These are phyloP conservation scores for Alloplasta piceator DNA, from an alignment of 2,888 invertebrate genomes.

Conservation along the genomic window DNA sequence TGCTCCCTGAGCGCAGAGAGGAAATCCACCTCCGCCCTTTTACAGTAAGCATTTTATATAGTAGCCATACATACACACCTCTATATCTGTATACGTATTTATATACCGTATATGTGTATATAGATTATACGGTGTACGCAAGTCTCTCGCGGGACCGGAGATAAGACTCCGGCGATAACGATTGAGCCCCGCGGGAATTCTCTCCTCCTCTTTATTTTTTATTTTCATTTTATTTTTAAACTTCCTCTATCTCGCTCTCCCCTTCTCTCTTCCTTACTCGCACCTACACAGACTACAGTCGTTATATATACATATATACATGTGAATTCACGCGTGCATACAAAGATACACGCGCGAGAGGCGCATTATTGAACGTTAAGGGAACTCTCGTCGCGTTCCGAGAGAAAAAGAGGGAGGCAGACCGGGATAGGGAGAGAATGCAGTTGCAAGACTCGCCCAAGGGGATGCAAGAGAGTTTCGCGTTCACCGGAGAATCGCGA, in stretches of 20 bases:
- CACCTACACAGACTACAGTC: conserved; percentile 5
- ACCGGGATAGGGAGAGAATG: not conserved
- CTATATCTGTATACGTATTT: conserved; percentile 4
- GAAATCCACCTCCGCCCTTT: conserved; percentile 65
- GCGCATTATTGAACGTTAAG: conserved; percentile 54
- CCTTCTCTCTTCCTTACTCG: conserved; percentile 27
- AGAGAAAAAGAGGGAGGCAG: conserved; percentile 22
- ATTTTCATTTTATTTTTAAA: conserved; percentile 17
- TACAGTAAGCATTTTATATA: not conserved
- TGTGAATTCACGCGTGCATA: conserved; percentile 37
- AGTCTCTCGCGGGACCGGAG: conserved; percentile 66
- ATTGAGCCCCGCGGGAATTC: conserved; percentile 81
- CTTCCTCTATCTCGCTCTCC: conserved; percentile 45
- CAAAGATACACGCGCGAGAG: conserved; percentile 15
- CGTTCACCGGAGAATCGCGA: no score
- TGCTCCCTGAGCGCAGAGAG: conserved; percentile 72
- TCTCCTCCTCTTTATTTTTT: conserved; percentile 51
- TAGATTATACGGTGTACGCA: not conserved
- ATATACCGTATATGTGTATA: not conserved
- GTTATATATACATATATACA: conserved; percentile 38
- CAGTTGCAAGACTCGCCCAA: conserved; percentile 34
- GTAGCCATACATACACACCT: not conserved
- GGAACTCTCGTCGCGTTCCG: conserved; percentile 25
- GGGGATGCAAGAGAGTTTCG: conserved; percentile 30
- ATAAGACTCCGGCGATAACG: conserved; percentile 82